Base-by-base conservation (phyloP, 2,113 vertebrate genomes). In the Columba livia region DNA sequence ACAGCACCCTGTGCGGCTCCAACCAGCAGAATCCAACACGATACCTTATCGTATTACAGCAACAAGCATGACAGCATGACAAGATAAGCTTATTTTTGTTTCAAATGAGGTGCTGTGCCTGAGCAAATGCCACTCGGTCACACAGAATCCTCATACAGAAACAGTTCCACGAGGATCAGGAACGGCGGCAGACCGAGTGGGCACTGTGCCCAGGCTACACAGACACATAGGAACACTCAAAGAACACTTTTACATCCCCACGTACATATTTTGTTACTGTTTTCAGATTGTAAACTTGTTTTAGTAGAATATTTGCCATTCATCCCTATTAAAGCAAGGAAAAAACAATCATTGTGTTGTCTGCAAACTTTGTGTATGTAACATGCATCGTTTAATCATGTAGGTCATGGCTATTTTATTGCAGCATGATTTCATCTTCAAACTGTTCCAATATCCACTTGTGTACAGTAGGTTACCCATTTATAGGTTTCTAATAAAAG, bases 401-500 rank as follows among this genome's bases (percentile, higher is more conserved):
- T 3, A 73, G 88, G 91, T 85, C 71, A 25, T 9, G 48, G 84
- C 93, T 57, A 32, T 88, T 42, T 90, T 87, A 71, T 7, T 77
- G 93, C 77, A 78, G 77, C 50, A 25, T 94, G 96, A 97, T 71
- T 97, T 96, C 97, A 97, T 32, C 87, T 89, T 34, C 94, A 25
- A 91, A 94, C 84, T 67, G 95, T 96, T 85, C 90, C 78, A 60
- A 11, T 25, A 77, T 31, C 88, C 90, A 84, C 95, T 88, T 47
- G 85, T 69, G 95, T 84, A 84, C 93, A 87, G 88, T 71, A 91
- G 80, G 91, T 80, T 93, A 62, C 79, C 94, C 95, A 87, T 88
- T 89, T 92, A 92, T 58, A 94, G 74, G 89, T 89, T 93, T 93
- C 95, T 96, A 97, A 95, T 94, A 95, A 96, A 96, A 97, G 95